Conservation (phyloP, 1,140 invertebrate species). For the Telenomus remus region DNA sequence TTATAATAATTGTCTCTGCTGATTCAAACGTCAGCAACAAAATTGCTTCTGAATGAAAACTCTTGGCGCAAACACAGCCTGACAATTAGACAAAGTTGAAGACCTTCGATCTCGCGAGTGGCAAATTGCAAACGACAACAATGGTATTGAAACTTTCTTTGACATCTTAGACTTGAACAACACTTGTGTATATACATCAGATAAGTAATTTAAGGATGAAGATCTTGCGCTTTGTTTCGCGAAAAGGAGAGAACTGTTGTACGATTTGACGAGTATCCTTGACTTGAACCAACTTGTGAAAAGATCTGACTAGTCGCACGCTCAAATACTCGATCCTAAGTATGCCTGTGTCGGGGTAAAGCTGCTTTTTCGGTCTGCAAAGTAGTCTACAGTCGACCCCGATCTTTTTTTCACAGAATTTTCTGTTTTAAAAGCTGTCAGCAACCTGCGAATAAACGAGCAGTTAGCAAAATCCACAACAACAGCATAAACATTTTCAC, state of each 20-base stretch:
- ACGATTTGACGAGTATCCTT: slow-evolving; percentile 18
- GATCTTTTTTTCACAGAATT: slow-evolving; percentile 6
- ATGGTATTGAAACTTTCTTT: slow-evolving; percentile 14
- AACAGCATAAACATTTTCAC: slow-evolving; percentile 18
- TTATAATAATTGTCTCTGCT: neutral
- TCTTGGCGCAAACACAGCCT: neutral
- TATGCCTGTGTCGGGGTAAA: slow-evolving; percentile 6
- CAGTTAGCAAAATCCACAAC: slow-evolving; percentile 13
- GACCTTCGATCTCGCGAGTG: slow-evolving; percentile 1
- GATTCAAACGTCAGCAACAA: slow-evolving; percentile 3
- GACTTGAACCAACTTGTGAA: slow-evolving; percentile 11
- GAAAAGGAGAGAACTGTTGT: slow-evolving; percentile 21
- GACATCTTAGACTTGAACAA: slow-evolving; percentile 22
- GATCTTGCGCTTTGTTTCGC: slow-evolving; percentile 29
- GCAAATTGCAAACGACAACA: slow-evolving; percentile 12
- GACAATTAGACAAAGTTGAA: slow-evolving; percentile 7
- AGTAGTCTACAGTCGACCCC: slow-evolving; percentile 22
- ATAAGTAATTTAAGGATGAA: slow-evolving; percentile 13
- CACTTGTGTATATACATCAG: slow-evolving; percentile 12
- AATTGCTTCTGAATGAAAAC: slow-evolving; percentile 1
- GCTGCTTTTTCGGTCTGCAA: slow-evolving; percentile 23
- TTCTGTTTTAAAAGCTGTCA: slow-evolving; percentile 35
- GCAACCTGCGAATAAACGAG: slow-evolving; percentile 15
- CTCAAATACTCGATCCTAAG: slow-evolving; percentile 13
- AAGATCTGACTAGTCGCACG: slow-evolving; percentile 27